Evolutionary conservation across 1,140 invertebrate genomes (phyloP).

Genomic region (Pogonomyrmex californicus): DNA sequence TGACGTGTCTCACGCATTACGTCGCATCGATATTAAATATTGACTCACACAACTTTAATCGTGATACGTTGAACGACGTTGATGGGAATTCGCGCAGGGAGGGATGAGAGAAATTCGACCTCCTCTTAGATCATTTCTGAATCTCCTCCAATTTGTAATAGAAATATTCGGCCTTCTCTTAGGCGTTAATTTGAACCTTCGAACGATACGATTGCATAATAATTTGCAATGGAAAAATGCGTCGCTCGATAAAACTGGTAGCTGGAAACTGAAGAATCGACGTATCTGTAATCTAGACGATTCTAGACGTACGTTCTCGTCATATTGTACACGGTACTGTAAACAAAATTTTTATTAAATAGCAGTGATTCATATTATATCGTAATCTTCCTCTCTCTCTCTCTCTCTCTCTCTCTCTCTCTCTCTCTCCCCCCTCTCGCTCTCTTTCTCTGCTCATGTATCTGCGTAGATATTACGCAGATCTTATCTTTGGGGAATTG

Average conservation of each 20-base stretch:
- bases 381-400: background rate
- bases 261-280: background rate
- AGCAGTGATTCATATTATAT: conserved; percentile 28
- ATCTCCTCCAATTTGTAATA: background rate
- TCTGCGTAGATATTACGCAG: conserved; percentile 46
- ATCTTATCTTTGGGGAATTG: conserved; percentile 49
- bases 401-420: background rate
- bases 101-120: background rate
- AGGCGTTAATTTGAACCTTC: conserved; percentile 34
- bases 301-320: background rate
- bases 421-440: background rate
- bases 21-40: background rate
- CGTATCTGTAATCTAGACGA: background rate
- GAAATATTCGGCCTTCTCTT: conserved; percentile 14
- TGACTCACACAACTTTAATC: background rate
- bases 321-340: background rate
- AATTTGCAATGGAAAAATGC: conserved; percentile 55
- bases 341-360: conserved; percentile 38
- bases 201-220: conserved; percentile 22
- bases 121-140: background rate
- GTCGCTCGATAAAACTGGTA: background rate
- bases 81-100: conserved; percentile 1
- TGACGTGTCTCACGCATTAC: background rate
- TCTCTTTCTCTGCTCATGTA: background rate
- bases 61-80: background rate